Evolutionary conservation across 2,797 vertebrate genomes (phyloP), one percentile per base, ranked within the genome.

Genomic region (Acanthurus tractus): DNA sequence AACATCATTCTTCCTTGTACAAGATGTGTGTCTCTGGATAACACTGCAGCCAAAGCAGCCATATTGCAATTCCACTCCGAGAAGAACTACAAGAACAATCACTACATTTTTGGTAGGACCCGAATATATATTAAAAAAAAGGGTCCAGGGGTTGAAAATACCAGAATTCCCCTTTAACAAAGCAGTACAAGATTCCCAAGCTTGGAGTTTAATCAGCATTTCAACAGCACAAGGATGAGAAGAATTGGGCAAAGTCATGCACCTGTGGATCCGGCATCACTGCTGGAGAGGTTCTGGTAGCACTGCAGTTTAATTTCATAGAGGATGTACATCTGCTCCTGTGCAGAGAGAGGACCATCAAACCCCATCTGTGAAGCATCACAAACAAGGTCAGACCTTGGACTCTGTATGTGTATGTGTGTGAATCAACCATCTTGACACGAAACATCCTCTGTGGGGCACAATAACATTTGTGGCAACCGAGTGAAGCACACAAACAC

Each of bases 261-360:
- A 97, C 97, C 96, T 91, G 90, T 44, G 23, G 64, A 56, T 6
- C 18, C 86, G 1, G 84, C 65, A 38, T 95, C 94, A 52, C 90
- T 92, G 68, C 77, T 88, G 38, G 96, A 96, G 70, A 97, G 95
- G 88, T 97, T 96, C 84, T 94, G 94, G 63, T 96, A 91, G 90
- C 97, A 97, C 64, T 96, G 95, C 45, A 94, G 86, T 90, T 97
- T 96, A 53, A 95, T 94, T 82, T 96, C 94, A 73, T 96, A 94
- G 17, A 97, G 94, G 58, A 97, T 96, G 74, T 94, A 94, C 89
- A 97, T 96, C 92, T 97, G 96, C 78, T 97, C 96, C 82, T 97
- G 96, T 9, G 95, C 94, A 1, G 97, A 97, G 29, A 97, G 79
- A 0, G 92, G 94, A 23, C 89, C 95, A 45, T 96, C 96, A 18